These are phyloP conservation scores for Tetropium fuscum DNA, from an alignment of 2,888 invertebrate species.

Conservation along the genomic window DNA sequence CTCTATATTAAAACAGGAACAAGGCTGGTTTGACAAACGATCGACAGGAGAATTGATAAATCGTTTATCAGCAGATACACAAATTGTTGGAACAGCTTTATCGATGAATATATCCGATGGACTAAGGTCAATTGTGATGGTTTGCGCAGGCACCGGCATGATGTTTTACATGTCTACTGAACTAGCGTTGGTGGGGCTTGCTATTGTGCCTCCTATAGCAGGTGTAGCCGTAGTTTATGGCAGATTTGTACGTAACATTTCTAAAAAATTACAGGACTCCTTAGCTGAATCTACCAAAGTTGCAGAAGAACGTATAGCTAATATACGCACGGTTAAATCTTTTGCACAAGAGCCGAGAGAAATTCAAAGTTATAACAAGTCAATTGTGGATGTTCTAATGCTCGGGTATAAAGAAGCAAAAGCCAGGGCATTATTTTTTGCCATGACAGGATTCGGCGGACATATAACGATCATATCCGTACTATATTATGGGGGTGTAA, in stretches of 20 bases:
- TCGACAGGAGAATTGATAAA: conserved; percentile 95
- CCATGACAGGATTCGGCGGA: conserved; percentile 89
- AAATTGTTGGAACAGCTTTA: conserved; percentile 90
- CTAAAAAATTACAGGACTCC: conserved; percentile 81
- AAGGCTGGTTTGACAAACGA: conserved; percentile 90
- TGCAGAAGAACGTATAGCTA: conserved; percentile 92
- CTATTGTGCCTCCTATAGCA: conserved; percentile 92
- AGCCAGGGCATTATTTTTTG: conserved; percentile 91
- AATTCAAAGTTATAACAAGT: conserved; percentile 73
- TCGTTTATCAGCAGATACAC: conserved; percentile 90
- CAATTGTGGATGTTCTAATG: conserved; percentile 78
- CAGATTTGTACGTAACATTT: conserved; percentile 86
- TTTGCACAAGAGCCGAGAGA: conserved; percentile 91
- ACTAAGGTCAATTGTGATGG: conserved; percentile 87
- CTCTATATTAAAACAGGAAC: conserved; percentile 87
- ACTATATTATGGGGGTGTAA: conserved; percentile 90
- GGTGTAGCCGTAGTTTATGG: conserved; percentile 86
- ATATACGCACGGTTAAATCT: conserved; percentile 92
- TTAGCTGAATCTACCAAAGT: conserved; percentile 73
- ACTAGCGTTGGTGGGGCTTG: conserved; percentile 85
- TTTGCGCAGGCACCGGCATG: conserved; percentile 89
- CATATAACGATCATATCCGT: conserved; percentile 92
- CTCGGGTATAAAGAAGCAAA: conserved; percentile 89
- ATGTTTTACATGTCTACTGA: conserved; percentile 96
- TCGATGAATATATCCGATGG: conserved; percentile 97